Evolutionary conservation across 2,888 invertebrate species (phyloP), one percentile per base, ranked within the genome.

Genomic region (Andrena minutula): DNA sequence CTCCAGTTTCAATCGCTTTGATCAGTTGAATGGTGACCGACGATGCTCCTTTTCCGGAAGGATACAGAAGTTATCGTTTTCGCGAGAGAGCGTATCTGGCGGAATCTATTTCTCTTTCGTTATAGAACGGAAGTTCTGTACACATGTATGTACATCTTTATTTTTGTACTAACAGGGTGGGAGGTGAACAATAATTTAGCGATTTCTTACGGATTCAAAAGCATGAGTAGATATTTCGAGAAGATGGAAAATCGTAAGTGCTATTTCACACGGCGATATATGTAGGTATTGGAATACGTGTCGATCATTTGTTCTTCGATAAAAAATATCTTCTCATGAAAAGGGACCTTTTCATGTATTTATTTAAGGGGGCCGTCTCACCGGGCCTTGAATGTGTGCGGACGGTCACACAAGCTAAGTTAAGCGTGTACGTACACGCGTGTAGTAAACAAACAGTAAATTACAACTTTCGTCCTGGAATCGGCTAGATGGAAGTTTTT

Each of bases 41-140:
- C 3, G 35, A 64, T 66, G 75, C 66, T 73, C 66, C 64, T 80
- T 80, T 75, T 75, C 81, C 68, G 23, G 51, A 74, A 69, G 77
- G 70, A 84, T 85, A 76, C 85, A 83, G 79, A 79, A 87, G 87
- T 87, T 87, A 82, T 79, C 83, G 87, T 65, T 82, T 68, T 41
- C 23, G 75, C 41, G 75, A 81, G 71, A 4, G 23, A 56, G 23
- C 75, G 75, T 79, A 83, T 85, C 78, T 79, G 73, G 75, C 49
- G 84, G 82, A 79, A 85, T 87, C 84, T 87, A 87, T 87, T 87
- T 87, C 85, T 84, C 85, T 84, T 84, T 75, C 83, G 51, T 61
- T 53, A 64, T 69, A 23, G 60, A 47, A 66, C 79, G 77, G 70
- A 86, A 80, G 60, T 71, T 79, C 51, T 41, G 4, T 41, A 12